Percentiles rank a stretch among this genome's conserved stretches.
Evolutionary conservation across 2,113 vertebrate genomes (phyloP).

Genomic region (Gobio gobio): DNA sequence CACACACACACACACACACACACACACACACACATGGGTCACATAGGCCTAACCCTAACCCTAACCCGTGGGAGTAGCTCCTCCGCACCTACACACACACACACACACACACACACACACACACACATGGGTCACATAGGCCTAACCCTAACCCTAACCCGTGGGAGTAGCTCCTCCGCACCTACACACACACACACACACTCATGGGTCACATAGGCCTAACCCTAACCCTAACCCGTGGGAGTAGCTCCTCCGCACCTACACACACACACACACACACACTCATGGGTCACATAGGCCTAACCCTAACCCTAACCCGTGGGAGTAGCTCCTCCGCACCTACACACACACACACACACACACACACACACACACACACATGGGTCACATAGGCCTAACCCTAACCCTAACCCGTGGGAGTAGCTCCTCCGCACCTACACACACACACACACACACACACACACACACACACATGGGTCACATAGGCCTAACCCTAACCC

Average conservation of each 20-base stretch:
- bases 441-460: slow-evolving; percentile 46
- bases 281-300: too few relatives aligned
- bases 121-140: background rate
- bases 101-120: background rate
- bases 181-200: slow-evolving; percentile 74
- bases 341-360: slow-evolving; percentile 66
- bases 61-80: slow-evolving; percentile 95
- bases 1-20: slow-evolving; percentile 47
- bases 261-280: background rate
- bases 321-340: slow-evolving; percentile 97
- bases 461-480: background rate
- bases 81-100: slow-evolving; percentile 87
- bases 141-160: too few relatives aligned
- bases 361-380: background rate
- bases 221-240: too few relatives aligned
- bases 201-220: too few relatives aligned
- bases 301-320: too few relatives aligned
- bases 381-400: too few relatives aligned
- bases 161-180: slow-evolving; percentile 95
- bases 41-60: too few relatives aligned
- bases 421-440: slow-evolving; percentile 94
- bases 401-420: slow-evolving; percentile 93
- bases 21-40: background rate
- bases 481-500: too few relatives aligned
- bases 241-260: slow-evolving; percentile 97